Evolutionary conservation across 2,797 vertebrate genomes (phyloP).

Genomic region (Danio tinwini): DNA sequence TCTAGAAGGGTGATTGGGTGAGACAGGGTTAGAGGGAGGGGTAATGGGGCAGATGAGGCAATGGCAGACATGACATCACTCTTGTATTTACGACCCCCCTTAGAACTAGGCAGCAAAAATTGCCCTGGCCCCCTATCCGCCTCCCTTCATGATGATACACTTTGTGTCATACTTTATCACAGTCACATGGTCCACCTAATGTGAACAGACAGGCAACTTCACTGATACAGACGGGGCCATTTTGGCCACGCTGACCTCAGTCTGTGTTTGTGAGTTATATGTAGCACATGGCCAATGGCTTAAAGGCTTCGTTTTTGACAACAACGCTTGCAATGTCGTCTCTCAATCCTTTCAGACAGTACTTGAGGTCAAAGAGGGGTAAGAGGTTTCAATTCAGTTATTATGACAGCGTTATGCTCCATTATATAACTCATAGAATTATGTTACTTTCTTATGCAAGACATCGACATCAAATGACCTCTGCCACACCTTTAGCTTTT

Average conservation of each 20-base stretch:
- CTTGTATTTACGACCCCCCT: conserved; percentile 58
- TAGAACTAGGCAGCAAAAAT: conserved; percentile 43
- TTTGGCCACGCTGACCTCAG: conserved; percentile 45
- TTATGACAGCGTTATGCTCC: conserved; percentile 4
- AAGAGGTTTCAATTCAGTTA: conserved; percentile 55
- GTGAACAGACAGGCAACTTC: conserved; percentile 73
- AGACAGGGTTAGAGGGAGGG: conserved; percentile 23
- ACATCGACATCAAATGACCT: conserved; percentile 8
- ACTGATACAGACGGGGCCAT: conserved; percentile 66
- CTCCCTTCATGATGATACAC: conserved; percentile 52
- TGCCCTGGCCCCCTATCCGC: conserved; percentile 16
- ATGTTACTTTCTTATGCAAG: conserved; percentile 16
- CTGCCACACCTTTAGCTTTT: conserved; percentile 31
- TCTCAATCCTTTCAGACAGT: conserved; percentile 45
- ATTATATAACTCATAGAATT: conserved; percentile 57
- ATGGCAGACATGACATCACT: conserved; percentile 61
- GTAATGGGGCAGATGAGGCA: conserved; percentile 46
- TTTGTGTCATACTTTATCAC: conserved; percentile 69
- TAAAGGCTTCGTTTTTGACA: conserved; percentile 43
- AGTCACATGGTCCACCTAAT: conserved; percentile 68
- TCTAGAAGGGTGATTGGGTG: conserved; percentile 31
- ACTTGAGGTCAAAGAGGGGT: conserved; percentile 35
- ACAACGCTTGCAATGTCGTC: conserved; percentile 23
- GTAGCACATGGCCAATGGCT: conserved; percentile 53
- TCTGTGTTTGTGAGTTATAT: conserved; percentile 55